Evolutionary conservation across 2,797 vertebrate genomes (phyloP).

Genomic region (Loriculus beryllinus): DNA sequence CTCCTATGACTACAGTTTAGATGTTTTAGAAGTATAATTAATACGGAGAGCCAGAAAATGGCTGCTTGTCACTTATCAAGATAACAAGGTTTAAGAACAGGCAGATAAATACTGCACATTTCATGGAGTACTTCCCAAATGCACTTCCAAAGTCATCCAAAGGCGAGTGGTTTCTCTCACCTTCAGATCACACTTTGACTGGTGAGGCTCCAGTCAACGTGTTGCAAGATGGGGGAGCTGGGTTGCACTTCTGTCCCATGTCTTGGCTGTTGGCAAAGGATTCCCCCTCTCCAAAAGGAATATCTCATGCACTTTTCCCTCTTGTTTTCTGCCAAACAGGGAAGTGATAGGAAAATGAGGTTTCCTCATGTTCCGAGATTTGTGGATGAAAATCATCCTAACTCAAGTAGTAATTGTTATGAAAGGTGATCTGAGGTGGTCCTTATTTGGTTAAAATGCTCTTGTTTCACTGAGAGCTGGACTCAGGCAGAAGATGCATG

Average conservation of each 20-base stretch:
- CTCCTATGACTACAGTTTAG: background rate
- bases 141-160: background rate
- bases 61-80: background rate
- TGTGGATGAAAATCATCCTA: background rate
- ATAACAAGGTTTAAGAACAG: background rate
- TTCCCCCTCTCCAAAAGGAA: background rate
- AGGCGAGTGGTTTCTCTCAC: rapidly evolving
- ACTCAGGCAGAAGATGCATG: rapidly evolving
- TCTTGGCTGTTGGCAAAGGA: rapidly evolving
- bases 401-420: rapidly evolving
- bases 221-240: background rate
- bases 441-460: background rate
- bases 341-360: background rate
- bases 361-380: background rate
- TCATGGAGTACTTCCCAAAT: background rate
- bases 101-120: background rate
- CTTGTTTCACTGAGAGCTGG: background rate
- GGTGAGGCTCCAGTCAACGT: background rate
- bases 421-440: background rate
- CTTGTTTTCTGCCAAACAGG: background rate
- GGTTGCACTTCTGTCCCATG: background rate
- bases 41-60: background rate
- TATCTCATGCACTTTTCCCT: background rate
- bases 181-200: background rate
- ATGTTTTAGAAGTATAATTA: conserved; percentile 11